Conservation (phyloP, 2,888 invertebrate species). For the Iphiclides podalirius region DNA sequence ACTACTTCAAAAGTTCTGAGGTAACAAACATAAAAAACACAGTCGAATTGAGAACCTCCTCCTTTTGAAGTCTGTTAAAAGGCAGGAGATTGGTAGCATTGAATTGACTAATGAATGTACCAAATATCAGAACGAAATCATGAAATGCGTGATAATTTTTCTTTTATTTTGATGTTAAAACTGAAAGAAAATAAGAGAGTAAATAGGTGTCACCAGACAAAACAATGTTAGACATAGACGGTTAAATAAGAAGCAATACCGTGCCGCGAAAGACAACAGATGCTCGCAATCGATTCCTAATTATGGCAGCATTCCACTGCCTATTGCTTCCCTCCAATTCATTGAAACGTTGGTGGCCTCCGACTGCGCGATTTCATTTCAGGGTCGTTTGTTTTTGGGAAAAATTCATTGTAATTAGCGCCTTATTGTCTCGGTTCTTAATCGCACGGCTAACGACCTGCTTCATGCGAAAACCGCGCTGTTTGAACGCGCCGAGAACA, state of each 20-base stretch:
- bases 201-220: too few species aligned
- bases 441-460: constrained; percentile 8
- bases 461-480: not conserved
- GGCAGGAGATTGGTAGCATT: too few species aligned
- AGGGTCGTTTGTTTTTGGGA: not conserved
- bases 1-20: too few species aligned
- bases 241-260: constrained; percentile 14
- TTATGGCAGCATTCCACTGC: constrained; percentile 38
- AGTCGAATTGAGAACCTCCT: too few species aligned
- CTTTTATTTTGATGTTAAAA: too few species aligned
- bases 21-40: too few species aligned
- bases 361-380: constrained; percentile 15
- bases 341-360: constrained; percentile 25
- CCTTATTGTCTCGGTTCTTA: constrained; percentile 7
- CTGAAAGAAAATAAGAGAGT: not conserved
- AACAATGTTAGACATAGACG: not conserved
- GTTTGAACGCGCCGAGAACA: not conserved
- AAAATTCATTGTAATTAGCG: constrained; percentile 16
- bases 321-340: constrained; percentile 26
- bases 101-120: too few species aligned
- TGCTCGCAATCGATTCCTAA: constrained; percentile 55
- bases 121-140: too few species aligned
- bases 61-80: too few species aligned
- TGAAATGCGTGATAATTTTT: too few species aligned
- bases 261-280: constrained; percentile 39